phyloP scores from a whole-genome alignment of 2,113 vertebrate genomes.

The Parus major region DNA sequence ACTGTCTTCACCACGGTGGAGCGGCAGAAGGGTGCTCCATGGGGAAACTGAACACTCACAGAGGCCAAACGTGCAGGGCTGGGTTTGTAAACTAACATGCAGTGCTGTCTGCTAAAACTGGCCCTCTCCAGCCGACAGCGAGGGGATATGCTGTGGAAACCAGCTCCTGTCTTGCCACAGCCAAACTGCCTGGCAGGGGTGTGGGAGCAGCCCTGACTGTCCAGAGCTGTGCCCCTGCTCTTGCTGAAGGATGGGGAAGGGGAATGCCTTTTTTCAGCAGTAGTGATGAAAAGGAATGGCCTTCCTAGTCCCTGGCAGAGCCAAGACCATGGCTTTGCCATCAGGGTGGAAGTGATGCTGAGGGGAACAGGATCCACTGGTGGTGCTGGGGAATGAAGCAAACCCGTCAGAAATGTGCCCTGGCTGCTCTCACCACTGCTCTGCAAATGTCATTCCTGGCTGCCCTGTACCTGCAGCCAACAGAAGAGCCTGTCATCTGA shows the following conservation, averaged over 20 bases:
- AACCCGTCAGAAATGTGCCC: neutral
- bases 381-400: neutral
- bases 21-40: slow-evolving; percentile 37
- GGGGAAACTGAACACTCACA: slow-evolving; percentile 46
- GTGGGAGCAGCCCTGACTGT: neutral
- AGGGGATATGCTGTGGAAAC: neutral
- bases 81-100: slow-evolving; percentile 71
- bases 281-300: neutral
- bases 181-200: neutral
- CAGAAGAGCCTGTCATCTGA: neutral
- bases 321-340: rapidly evolving
- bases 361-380: neutral
- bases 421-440: neutral
- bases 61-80: slow-evolving; percentile 65
- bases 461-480: neutral
- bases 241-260: neutral
- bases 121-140: neutral
- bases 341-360: neutral
- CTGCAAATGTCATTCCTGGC: neutral
- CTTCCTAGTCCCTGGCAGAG: neutral
- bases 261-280: neutral
- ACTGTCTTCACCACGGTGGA: slow-evolving; percentile 33
- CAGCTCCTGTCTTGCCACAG: slow-evolving; percentile 18
- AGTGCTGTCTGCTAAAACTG: slow-evolving; percentile 61
- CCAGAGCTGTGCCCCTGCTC: neutral